Percentiles rank a stretch among this genome's conserved stretches.
Conservation (phyloP, 2,113 vertebrate genomes). For the Halichoerus grypus region DNA sequence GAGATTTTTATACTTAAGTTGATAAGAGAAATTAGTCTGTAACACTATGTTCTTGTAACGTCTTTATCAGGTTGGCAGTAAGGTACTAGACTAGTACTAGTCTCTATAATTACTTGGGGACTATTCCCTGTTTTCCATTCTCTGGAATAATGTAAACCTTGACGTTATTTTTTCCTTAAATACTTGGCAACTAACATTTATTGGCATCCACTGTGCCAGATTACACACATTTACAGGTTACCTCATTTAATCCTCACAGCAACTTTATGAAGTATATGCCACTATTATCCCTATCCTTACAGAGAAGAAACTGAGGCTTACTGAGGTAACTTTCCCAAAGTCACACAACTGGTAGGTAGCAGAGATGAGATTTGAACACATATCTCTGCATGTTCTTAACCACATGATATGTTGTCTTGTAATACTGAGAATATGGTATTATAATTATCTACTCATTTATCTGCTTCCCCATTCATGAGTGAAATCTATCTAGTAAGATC, state of each 20-base stretch:
- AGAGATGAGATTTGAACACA: not conserved
- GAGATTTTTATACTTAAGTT: not conserved
- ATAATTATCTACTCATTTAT: conserved; percentile 13
- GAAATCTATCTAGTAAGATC: not conserved
- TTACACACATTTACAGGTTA: conserved; percentile 18
- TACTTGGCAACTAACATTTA: conserved; percentile 44
- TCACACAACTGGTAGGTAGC: not conserved
- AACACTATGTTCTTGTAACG: not conserved
- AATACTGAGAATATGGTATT: not conserved
- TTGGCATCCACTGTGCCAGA: not conserved
- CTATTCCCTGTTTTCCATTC: not conserved
- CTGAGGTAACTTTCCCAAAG: not conserved
- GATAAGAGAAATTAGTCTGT: not conserved
- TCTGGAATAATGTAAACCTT: not conserved
- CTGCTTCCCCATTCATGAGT: not conserved
- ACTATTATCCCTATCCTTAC: not conserved
- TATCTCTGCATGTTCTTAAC: not conserved
- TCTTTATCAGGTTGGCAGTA: not conserved
- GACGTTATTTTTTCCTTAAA: not conserved
- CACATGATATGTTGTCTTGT: not conserved
- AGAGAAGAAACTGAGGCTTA: not conserved
- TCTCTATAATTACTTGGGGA: not conserved
- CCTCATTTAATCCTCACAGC: not conserved
- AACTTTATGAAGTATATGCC: not conserved
- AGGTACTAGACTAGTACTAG: not conserved